Evolutionary conservation across 2,888 invertebrate genomes (phyloP).

Genomic region (Leptinotarsa tumamoca): DNA sequence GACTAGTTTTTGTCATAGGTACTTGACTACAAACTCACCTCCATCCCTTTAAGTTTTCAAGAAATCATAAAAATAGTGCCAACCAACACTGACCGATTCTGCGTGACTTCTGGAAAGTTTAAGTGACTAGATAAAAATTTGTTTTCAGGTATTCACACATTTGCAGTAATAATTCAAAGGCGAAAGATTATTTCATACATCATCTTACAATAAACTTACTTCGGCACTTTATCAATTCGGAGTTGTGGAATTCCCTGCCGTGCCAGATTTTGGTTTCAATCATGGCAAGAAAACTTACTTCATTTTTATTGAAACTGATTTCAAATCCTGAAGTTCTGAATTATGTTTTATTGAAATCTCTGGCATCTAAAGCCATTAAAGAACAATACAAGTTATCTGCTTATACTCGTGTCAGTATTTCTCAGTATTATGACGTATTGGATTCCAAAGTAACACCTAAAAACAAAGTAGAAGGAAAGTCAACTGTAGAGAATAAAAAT

Average conservation of each 20-base stretch:
- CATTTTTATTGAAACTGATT: slow-evolving; percentile 67
- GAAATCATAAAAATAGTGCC: too few species aligned
- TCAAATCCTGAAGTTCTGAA: slow-evolving; percentile 70
- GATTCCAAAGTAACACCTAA: slow-evolving; percentile 31
- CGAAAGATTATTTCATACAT: slow-evolving; percentile 72
- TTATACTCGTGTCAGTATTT: slow-evolving; percentile 51
- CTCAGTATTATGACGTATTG: slow-evolving; percentile 46
- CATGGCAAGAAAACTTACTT: slow-evolving; percentile 71
- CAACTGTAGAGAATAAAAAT: neutral
- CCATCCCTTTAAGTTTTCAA: too few species aligned
- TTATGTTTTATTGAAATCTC: slow-evolving; percentile 55
- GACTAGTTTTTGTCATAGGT: too few species aligned
- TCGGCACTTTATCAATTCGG: slow-evolving; percentile 76
- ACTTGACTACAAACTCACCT: too few species aligned
- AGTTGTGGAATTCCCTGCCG: slow-evolving; percentile 76
- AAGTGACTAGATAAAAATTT: slow-evolving; percentile 17
- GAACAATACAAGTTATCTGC: slow-evolving; percentile 53
- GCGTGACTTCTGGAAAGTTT: too few species aligned
- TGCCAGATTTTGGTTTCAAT: slow-evolving; percentile 74
- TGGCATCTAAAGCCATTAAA: slow-evolving; percentile 48
- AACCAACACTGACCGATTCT: too few species aligned
- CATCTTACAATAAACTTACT: slow-evolving; percentile 71
- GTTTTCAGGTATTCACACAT: slow-evolving; percentile 61
- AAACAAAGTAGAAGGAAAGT: slow-evolving; percentile 6
- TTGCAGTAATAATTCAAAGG: slow-evolving; percentile 63